phyloP scores from a whole-genome alignment of 1,140 invertebrate species.

The Drosophila nannoptera region DNA sequence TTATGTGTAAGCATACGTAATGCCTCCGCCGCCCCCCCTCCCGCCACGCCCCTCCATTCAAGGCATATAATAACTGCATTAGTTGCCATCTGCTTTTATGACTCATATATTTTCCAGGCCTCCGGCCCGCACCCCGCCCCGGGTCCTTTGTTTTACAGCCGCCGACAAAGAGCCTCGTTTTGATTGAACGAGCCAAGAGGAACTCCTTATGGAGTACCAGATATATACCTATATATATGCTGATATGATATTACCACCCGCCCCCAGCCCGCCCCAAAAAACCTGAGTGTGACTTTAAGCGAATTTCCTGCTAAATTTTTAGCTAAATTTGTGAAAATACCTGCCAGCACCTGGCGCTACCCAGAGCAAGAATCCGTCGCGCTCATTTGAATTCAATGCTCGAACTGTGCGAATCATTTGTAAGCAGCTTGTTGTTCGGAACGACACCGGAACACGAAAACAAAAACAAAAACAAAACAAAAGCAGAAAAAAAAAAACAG shows the following conservation, averaged over 20 bases:
- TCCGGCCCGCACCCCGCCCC: neutral
- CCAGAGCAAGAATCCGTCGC: neutral
- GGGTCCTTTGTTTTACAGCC: conserved; percentile 17
- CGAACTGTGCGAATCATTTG: conserved; percentile 40
- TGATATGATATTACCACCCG: no score
- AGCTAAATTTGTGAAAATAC: neutral
- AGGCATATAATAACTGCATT: conserved; percentile 38
- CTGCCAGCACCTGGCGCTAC: neutral
- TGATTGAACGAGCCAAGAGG: conserved; percentile 19
- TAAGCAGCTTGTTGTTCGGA: conserved; percentile 43
- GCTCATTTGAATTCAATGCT: conserved; percentile 49
- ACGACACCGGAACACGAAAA: conserved; percentile 40
- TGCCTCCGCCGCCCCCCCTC: conserved; percentile 9
- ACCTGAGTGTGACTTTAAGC: no score
- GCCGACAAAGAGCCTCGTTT: conserved; percentile 5
- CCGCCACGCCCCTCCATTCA: neutral
- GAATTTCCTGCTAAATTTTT: neutral
- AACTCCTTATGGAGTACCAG: neutral
- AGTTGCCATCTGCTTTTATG: conserved; percentile 34
- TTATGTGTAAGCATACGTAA: conserved; percentile 22
- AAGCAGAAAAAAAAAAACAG: neutral
- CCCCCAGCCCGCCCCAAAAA: no score
- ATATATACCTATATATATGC: neutral
- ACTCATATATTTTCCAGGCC: neutral
- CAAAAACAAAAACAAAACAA: conserved; percentile 6